Evolutionary conservation across 2,113 vertebrate genomes (phyloP).

Genomic region (Protomyctophum bolini): DNA sequence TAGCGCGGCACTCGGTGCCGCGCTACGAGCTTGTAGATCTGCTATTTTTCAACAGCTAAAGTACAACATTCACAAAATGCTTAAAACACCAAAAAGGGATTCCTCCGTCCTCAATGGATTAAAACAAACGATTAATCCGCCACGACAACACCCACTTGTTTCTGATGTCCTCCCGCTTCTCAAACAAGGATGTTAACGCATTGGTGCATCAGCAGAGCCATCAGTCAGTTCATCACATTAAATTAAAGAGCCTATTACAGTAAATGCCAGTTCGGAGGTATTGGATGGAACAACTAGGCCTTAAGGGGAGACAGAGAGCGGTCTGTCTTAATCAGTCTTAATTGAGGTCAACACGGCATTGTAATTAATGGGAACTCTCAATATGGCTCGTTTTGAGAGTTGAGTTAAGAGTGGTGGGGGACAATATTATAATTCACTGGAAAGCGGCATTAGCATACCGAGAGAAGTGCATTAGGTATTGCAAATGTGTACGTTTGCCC

Average conservation of each 20-base stretch:
- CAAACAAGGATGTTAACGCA: slow-evolving; percentile 3
- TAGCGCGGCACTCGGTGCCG: too few species aligned
- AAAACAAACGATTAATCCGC: too few species aligned
- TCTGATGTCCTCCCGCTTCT: not conserved
- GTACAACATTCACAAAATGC: too few species aligned
- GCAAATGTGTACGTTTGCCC: not conserved
- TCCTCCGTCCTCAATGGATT: too few species aligned
- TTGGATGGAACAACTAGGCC: slow-evolving; percentile 27
- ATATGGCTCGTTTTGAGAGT: too few species aligned
- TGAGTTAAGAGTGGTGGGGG: too few species aligned
- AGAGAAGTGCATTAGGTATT: slow-evolving; percentile 5
- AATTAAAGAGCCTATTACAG: slow-evolving; percentile 24
- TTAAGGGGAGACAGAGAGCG: slow-evolving; percentile 35
- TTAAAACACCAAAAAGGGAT: too few species aligned
- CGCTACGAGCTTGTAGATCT: too few species aligned
- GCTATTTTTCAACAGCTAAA: too few species aligned
- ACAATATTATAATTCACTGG: too few species aligned
- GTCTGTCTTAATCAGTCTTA: slow-evolving; percentile 65
- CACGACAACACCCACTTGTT: not conserved
- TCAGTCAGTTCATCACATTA: slow-evolving; percentile 44
- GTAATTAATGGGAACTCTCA: slow-evolving; percentile 44
- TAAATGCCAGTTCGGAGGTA: slow-evolving; percentile 9
- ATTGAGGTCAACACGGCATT: slow-evolving; percentile 58
- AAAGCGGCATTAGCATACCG: not conserved
- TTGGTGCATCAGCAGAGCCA: slow-evolving; percentile 10